Evolutionary conservation across 92 coral and sea anemone genomes (phyloP).

Genomic region (Virgularia gustaviana): DNA sequence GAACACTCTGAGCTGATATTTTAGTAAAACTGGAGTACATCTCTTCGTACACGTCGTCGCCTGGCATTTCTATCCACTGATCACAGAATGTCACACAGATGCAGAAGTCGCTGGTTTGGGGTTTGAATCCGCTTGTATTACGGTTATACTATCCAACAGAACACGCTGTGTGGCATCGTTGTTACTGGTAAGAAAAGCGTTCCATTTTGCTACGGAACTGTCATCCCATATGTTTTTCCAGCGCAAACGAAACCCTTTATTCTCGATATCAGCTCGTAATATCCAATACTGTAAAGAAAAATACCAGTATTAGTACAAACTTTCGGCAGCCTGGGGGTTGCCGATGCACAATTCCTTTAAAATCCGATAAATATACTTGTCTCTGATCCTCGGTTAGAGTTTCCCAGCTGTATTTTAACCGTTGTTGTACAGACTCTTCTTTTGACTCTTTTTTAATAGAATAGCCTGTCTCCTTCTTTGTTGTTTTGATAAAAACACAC

Average conservation of each 20-base stretch:
- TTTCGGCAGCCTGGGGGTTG: too few relatives aligned
- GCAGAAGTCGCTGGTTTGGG: background rate
- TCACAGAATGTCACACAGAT: background rate
- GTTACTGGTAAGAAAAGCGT: background rate
- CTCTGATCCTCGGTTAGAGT: background rate
- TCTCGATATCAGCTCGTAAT: background rate
- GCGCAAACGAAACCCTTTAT: background rate
- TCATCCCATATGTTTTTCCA: background rate
- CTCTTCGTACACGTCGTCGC: background rate
- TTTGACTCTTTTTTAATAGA: background rate
- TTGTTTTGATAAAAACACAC: too few relatives aligned
- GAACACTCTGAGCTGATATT: background rate
- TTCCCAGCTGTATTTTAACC: background rate
- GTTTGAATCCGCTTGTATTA: background rate
- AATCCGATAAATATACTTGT: background rate
- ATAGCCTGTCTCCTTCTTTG: background rate
- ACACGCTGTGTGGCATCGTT: background rate
- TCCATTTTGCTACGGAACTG: background rate
- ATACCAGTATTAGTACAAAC: background rate
- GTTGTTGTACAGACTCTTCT: background rate
- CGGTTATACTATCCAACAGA: too few relatives aligned
- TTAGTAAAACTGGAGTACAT: background rate
- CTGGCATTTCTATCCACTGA: background rate
- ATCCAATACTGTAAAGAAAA: background rate
- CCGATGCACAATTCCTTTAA: too few relatives aligned